Evolutionary conservation across 2,113 vertebrate genomes (phyloP), one percentile per base, ranked within the genome.

Genomic region (Podarcis raffonei): DNA sequence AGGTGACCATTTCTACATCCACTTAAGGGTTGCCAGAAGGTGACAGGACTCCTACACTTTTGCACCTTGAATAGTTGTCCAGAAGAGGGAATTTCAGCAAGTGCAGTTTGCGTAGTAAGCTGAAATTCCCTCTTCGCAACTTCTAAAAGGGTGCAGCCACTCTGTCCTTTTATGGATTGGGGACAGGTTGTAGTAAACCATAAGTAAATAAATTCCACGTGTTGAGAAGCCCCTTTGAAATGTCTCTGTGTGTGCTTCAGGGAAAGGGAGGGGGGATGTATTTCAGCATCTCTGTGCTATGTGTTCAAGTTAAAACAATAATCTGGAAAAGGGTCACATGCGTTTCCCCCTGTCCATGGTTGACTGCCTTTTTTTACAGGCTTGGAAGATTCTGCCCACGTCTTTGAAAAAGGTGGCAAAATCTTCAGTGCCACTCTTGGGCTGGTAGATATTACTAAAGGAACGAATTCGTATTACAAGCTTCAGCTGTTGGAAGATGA

Each of bases 381-480:
- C 92, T 96, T 99, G 89, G 98, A 99, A 93, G 98, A 98, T 94
- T 98, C 98, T 39, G 98, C 98, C 7, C 99, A 99, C 0, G 99
- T 99, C 37, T 96, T 99, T 95, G 99, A 99, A 95, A 98, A 98
- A 95, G 96, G 95, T 1, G 98, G 98, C 11, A 98, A 98, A 94
- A 99, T 99, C 95, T 99, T 98, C 96, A 99, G 99, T 11, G 99
- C 99, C 23, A 99, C 99, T 0, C 95, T 99, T 2, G 98, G 99
- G 59, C 97, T 99, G 5, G 99, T 99, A 88, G 99, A 99, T 96
- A 99, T 99, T 4, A 97, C 98, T 37, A 98, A 98, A 91, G 99
- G 99, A 85, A 99, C 98, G 42, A 99, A 99, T 96, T 99, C 99
- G 3, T 99, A 99, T 88, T 99, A 99, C 86, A 99, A 99, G 91